Percentiles rank a stretch among this genome's conserved stretches.
phyloP scores from a whole-genome alignment of 2,888 invertebrate species.

The Eupelmus urozonus region DNA sequence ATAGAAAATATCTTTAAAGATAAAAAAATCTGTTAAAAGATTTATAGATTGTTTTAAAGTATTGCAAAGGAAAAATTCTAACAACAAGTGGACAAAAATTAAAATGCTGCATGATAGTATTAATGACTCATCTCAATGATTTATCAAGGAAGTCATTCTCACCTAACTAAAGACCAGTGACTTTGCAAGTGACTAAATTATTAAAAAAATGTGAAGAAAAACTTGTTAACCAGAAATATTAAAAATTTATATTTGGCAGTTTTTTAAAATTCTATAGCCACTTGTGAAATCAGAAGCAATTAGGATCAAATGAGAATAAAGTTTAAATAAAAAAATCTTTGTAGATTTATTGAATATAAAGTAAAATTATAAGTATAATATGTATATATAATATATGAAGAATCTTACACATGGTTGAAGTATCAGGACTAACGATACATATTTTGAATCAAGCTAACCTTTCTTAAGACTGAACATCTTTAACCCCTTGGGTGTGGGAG shows the following conservation, averaged over 20 bases:
- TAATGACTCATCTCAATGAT: conserved; percentile 20
- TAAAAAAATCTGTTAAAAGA: conserved; percentile 14
- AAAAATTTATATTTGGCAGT: too few species aligned
- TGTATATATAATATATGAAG: conserved; percentile 51
- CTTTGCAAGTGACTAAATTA: too few species aligned
- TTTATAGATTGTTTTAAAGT: not conserved
- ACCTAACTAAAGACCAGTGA: not conserved
- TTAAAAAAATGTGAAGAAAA: too few species aligned
- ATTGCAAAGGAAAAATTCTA: not conserved
- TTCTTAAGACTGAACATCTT: conserved; percentile 58
- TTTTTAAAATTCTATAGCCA: too few species aligned
- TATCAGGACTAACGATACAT: conserved; percentile 53
- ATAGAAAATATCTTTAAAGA: conserved; percentile 18
- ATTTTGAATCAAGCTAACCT: conserved; percentile 57
- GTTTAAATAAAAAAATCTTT: conserved; percentile 1
- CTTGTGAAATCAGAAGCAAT: too few species aligned
- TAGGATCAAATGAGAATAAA: too few species aligned
- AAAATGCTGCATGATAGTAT: conserved; percentile 22
- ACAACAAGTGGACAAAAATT: conserved; percentile 19
- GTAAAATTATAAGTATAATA: conserved; percentile 33
- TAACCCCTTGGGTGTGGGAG: conserved; percentile 62
- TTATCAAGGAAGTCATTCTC: conserved; percentile 19
- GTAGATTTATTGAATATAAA: conserved; percentile 10
- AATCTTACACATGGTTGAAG: conserved; percentile 56
- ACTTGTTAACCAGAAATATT: too few species aligned